These are phyloP conservation scores for Cynopterus sphinx DNA, from an alignment of 2,797 vertebrate species.

Conservation along the genomic window DNA sequence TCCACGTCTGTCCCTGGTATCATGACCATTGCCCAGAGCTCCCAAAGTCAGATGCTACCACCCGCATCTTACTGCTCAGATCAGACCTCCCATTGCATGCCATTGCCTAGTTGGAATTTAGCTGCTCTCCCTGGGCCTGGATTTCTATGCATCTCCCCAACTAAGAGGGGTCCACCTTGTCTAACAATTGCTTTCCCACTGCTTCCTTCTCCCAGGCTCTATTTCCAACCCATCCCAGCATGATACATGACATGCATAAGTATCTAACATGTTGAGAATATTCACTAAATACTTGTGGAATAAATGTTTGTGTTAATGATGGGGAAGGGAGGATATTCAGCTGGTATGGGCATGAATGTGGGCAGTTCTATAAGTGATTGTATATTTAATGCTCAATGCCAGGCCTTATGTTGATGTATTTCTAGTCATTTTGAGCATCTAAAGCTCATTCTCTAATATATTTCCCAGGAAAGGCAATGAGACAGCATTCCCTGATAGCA, in stretches of 20 bases:
- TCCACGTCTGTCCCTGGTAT: background rate
- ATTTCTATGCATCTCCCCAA: background rate
- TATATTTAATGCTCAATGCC: background rate
- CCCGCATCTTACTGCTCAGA: background rate
- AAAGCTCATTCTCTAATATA: background rate
- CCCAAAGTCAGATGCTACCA: background rate
- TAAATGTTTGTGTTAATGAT: constrained; percentile 31
- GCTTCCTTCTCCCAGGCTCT: background rate
- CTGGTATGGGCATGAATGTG: background rate
- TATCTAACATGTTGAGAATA: background rate
- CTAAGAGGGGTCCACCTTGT: background rate
- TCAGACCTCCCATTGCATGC: background rate
- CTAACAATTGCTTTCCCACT: background rate
- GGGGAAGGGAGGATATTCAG: background rate
- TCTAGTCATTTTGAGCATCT: background rate
- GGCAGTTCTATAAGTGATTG: background rate
- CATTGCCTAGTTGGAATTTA: background rate
- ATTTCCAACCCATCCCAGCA: background rate
- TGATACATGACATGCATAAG: background rate
- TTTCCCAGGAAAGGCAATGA: constrained; percentile 10
- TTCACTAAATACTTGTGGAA: background rate
- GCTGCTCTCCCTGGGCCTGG: background rate
- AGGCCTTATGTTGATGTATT: background rate
- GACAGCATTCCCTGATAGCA: background rate
- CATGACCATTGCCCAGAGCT: background rate